Percentiles rank a stretch among this genome's conserved stretches.
phyloP scores from a whole-genome alignment of 2,113 vertebrate genomes.

The Mixornis gularis region DNA sequence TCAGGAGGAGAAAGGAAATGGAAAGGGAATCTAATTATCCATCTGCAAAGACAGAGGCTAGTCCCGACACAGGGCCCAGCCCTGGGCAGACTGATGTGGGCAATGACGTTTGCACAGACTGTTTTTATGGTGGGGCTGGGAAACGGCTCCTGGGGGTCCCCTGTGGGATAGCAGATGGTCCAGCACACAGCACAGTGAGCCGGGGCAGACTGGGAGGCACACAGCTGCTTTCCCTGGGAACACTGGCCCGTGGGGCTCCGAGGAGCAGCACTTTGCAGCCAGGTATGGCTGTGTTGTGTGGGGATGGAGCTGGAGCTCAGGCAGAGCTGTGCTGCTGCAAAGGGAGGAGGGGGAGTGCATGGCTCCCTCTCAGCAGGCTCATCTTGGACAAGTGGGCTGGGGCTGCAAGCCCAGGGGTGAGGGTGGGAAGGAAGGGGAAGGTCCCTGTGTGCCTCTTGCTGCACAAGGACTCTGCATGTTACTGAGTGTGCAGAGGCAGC shows the following conservation, averaged over 20 bases:
- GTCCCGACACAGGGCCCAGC: not conserved
- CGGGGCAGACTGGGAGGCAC: not conserved
- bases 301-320: not conserved
- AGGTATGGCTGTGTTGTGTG: rapidly evolving
- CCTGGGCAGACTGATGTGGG: not conserved
- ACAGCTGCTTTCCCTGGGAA: rapidly evolving
- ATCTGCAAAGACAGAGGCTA: not conserved
- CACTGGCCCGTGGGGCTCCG: rapidly evolving
- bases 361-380: not conserved
- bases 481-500: rapidly evolving
- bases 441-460: not conserved
- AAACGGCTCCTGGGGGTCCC: not conserved
- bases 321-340: not conserved
- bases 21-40: constrained; percentile 38
- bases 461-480: not conserved
- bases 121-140: not conserved
- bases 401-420: not conserved
- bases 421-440: not conserved
- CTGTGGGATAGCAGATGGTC: not conserved
- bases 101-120: not conserved
- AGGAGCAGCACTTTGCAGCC: not conserved
- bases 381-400: not conserved
- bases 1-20: constrained; percentile 15
- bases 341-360: not conserved
- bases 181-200: not conserved